Evolutionary conservation across 2,888 invertebrate genomes (phyloP).

Genomic region (Orchesella flavescens): DNA sequence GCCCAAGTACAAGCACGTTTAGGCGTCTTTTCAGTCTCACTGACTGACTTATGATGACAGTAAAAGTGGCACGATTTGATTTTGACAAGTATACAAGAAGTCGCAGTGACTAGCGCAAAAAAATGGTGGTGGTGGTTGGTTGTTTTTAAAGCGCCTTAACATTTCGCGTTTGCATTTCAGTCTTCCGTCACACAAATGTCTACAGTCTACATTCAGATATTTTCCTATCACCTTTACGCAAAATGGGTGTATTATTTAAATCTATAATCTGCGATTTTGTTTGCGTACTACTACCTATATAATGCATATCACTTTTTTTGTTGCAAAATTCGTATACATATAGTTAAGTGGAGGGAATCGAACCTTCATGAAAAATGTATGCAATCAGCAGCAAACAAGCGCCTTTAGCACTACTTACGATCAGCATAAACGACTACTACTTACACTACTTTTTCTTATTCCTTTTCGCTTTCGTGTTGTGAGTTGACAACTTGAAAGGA

Average conservation of each 20-base stretch:
- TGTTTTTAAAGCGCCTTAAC: slow-evolving; percentile 31
- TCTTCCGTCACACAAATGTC: background rate
- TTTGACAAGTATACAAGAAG: slow-evolving; percentile 61
- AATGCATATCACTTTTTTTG: no score
- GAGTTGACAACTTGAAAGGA: slow-evolving; percentile 31
- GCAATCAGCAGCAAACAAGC: slow-evolving; percentile 14
- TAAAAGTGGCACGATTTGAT: slow-evolving; percentile 63
- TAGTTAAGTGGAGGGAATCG: no score
- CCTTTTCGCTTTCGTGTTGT: slow-evolving; percentile 9
- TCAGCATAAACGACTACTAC: no score
- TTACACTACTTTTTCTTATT: slow-evolving; percentile 7
- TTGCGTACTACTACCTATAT: background rate
- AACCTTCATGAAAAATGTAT: no score
- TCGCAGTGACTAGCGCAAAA: slow-evolving; percentile 38
- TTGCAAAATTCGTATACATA: no score
- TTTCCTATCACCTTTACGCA: background rate
- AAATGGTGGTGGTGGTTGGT: slow-evolving; percentile 28
- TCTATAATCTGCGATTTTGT: background rate
- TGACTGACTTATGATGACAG: slow-evolving; percentile 63
- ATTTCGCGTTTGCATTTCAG: background rate
- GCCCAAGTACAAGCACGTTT: slow-evolving; percentile 34
- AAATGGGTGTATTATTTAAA: background rate
- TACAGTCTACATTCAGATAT: no score
- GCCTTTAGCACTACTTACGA: background rate
- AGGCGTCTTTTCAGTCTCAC: slow-evolving; percentile 50